phyloP scores from a whole-genome alignment of 2,888 invertebrate genomes.

The Spisula subtruncata region DNA sequence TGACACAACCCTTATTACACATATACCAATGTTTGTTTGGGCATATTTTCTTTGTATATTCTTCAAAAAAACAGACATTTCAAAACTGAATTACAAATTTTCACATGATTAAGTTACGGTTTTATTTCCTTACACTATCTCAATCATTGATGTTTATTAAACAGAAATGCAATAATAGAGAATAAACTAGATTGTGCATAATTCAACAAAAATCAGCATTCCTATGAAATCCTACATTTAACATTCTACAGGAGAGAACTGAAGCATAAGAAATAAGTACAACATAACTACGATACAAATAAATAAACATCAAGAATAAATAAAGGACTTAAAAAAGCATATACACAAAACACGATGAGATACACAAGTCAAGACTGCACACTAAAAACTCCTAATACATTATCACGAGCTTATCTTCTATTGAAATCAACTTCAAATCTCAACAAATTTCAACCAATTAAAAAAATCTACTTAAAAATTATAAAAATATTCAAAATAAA shows the following conservation, averaged over 20 bases:
- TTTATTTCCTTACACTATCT: not conserved
- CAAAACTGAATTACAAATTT: constrained; percentile 1
- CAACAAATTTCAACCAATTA: not conserved
- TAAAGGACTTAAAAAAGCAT: constrained; percentile 33
- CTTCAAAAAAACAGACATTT: not conserved
- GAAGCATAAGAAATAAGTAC: constrained; percentile 11
- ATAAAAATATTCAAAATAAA: constrained; percentile 24
- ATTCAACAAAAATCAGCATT: not conserved
- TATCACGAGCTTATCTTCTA: not conserved
- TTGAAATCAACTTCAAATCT: not conserved
- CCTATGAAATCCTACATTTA: not conserved
- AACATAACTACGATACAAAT: constrained; percentile 37
- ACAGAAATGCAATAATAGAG: not conserved
- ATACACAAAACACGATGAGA: constrained; percentile 26
- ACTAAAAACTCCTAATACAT: not conserved
- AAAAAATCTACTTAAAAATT: not conserved
- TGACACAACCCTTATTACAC: not conserved
- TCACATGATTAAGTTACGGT: not conserved
- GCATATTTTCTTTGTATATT: not conserved
- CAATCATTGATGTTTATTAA: not conserved
- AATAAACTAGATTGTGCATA: not conserved
- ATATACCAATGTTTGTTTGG: not conserved
- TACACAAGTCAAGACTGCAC: constrained; percentile 32
- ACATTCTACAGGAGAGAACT: constrained; percentile 38
- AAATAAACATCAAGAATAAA: constrained; percentile 51